Evolutionary conservation across 2,888 invertebrate genomes (phyloP).

Genomic region (Alloplasta piceator): DNA sequence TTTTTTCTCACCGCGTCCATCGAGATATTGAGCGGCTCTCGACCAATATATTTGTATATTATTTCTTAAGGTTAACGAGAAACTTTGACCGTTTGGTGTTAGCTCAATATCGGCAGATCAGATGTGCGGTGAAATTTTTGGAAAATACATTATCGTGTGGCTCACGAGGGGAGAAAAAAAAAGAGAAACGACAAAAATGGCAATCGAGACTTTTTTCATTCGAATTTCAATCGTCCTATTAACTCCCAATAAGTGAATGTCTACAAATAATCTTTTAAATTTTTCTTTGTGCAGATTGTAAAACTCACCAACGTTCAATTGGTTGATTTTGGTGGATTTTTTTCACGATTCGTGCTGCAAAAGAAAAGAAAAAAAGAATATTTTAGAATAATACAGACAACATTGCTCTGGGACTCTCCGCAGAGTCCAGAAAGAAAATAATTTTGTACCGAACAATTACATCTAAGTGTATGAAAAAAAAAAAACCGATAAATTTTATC

Average conservation of each 20-base stretch:
- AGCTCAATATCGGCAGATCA: constrained; percentile 11
- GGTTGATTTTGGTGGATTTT: constrained; percentile 62
- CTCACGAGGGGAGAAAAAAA: neutral
- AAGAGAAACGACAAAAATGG: constrained; percentile 18
- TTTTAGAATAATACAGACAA: constrained; percentile 51
- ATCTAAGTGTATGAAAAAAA: constrained; percentile 22
- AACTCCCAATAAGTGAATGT: constrained; percentile 38
- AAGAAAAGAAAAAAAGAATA: constrained; percentile 65
- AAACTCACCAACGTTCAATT: constrained; percentile 62
- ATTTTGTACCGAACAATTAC: constrained; percentile 19
- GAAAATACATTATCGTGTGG: constrained; percentile 29
- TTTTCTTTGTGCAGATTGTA: constrained; percentile 38
- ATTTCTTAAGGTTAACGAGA: constrained; percentile 49
- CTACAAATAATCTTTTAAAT: constrained; percentile 40
- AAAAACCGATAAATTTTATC: constrained; percentile 25
- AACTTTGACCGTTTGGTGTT: constrained; percentile 5
- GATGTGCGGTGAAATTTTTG: neutral
- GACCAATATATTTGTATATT: constrained; percentile 55
- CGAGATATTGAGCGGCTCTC: constrained; percentile 13
- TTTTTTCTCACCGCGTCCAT: constrained; percentile 34
- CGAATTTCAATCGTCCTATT: constrained; percentile 19
- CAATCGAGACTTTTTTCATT: constrained; percentile 24
- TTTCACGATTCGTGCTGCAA: constrained; percentile 66
- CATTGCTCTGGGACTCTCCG: neutral
- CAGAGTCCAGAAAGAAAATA: constrained; percentile 12